Conservation (phyloP, 1,140 invertebrate genomes). For the Reticulitermes speratus region DNA sequence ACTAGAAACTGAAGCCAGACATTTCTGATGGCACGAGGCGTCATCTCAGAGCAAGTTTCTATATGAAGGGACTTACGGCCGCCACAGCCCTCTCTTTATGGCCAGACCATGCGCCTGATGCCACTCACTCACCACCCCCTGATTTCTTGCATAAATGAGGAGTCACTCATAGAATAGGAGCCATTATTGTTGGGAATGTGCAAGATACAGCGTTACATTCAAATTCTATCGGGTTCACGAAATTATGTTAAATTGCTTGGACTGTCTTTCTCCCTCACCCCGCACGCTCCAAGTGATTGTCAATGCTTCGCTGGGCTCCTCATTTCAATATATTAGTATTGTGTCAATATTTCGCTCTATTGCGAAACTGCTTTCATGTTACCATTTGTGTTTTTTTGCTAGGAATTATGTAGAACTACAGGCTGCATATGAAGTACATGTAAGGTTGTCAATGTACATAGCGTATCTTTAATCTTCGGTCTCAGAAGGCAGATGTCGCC, state of each 20-base stretch:
- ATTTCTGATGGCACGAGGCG: too few relatives aligned
- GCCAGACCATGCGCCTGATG: not conserved
- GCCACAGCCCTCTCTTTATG: not conserved
- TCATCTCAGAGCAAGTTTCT: too few relatives aligned
- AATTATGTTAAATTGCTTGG: constrained; percentile 17
- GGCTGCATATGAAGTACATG: too few relatives aligned
- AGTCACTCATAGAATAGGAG: not conserved
- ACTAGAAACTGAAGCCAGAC: too few relatives aligned
- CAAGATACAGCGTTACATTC: not conserved
- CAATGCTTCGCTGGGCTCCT: not conserved
- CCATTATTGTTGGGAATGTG: not conserved
- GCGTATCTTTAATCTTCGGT: too few relatives aligned
- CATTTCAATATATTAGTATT: constrained; percentile 2
- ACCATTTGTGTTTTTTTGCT: too few relatives aligned
- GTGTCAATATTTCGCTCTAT: not conserved
- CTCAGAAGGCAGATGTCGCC: too few relatives aligned
- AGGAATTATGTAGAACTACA: too few relatives aligned
- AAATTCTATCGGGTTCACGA: constrained; percentile 2
- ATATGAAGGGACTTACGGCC: not conserved
- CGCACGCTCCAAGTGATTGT: not conserved
- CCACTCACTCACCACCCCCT: not conserved
- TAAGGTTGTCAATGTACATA: too few relatives aligned
- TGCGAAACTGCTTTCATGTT: too few relatives aligned
- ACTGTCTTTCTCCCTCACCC: not conserved
- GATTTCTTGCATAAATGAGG: constrained; percentile 12